Conservation (phyloP, 2,113 vertebrate genomes). For the Phoenicopterus ruber region DNA sequence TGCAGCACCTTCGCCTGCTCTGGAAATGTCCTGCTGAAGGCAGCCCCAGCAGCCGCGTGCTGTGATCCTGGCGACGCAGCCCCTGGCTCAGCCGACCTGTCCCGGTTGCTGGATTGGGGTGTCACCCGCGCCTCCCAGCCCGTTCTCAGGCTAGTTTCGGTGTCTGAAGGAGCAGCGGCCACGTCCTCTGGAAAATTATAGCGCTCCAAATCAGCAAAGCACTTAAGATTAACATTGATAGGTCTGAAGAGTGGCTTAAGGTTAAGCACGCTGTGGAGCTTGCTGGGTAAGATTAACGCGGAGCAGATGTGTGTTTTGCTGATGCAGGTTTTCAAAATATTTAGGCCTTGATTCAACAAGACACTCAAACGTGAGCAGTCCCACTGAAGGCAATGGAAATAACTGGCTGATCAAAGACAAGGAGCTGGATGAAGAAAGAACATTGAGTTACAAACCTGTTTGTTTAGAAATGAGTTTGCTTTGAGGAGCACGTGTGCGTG, state of each 20-base stretch:
- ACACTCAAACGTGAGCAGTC: not conserved
- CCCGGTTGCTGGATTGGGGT: not conserved
- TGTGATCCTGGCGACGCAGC: not conserved
- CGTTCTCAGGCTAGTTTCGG: not conserved
- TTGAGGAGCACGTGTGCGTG: fast-evolving
- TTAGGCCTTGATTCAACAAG: constrained; percentile 9
- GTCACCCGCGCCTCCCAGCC: not conserved
- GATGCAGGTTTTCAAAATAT: constrained; percentile 13
- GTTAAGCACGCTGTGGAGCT: not conserved
- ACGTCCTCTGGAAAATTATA: not conserved
- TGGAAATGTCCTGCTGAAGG: not conserved
- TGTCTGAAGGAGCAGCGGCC: not conserved
- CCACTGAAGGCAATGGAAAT: not conserved
- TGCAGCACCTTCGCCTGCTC: not conserved
- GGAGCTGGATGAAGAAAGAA: not conserved
- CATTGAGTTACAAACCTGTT: not conserved
- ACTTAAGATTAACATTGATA: constrained; percentile 10
- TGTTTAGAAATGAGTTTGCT: not conserved
- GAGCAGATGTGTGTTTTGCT: not conserved
- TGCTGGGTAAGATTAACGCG: not conserved
- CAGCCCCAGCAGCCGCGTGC: not conserved
- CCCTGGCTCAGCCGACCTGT: fast-evolving
- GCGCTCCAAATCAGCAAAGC: not conserved
- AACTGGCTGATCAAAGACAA: not conserved
- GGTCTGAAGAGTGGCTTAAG: constrained; percentile 20